Conservation (phyloP, 2,113 vertebrate species). For the Chionis minor region DNA sequence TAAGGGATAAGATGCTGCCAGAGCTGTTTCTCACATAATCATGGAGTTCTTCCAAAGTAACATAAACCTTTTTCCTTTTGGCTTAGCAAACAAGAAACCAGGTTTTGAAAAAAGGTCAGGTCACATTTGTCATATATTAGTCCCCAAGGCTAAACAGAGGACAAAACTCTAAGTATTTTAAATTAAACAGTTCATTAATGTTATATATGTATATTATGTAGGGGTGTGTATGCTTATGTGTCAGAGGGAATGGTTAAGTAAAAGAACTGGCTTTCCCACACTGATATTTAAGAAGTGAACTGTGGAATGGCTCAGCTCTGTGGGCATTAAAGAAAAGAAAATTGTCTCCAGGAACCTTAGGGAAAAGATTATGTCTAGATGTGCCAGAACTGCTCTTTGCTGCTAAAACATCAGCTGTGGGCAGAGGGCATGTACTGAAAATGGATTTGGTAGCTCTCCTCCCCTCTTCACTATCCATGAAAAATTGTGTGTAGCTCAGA, state of each 20-base stretch:
- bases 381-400: neutral
- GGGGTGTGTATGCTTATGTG: neutral
- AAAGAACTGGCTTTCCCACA: neutral
- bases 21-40: neutral
- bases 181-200: neutral
- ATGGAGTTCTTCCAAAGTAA: neutral
- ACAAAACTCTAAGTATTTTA: neutral
- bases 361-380: neutral
- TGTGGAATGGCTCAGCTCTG: neutral
- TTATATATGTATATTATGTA: neutral
- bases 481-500: neutral
- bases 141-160: neutral
- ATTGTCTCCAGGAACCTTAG: neutral
- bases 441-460: neutral
- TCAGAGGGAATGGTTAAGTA: neutral
- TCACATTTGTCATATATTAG: neutral
- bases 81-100: neutral
- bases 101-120: neutral
- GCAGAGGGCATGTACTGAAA: neutral
- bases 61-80: neutral
- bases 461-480: neutral
- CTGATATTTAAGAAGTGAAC: neutral
- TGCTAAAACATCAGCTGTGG: neutral
- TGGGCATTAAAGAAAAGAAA: neutral
- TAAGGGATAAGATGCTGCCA: neutral